Percentiles rank a stretch among this genome's conserved stretches.
These are phyloP conservation scores for Melanotaenia maccullochi DNA, from an alignment of 2,797 vertebrate genomes.

Conservation along the genomic window DNA sequence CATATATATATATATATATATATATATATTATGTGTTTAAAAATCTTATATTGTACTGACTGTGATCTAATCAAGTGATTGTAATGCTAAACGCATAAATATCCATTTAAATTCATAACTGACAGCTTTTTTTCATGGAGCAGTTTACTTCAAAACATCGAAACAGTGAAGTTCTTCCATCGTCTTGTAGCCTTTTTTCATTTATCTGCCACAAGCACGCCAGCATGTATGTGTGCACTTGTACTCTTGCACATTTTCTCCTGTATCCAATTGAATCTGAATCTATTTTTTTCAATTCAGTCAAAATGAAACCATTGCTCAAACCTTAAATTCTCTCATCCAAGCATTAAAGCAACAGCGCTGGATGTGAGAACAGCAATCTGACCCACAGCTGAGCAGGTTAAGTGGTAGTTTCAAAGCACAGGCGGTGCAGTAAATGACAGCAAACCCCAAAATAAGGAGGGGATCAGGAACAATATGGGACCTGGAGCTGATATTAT, in stretches of 20 bases:
- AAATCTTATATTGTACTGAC: background rate
- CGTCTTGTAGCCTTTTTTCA: conserved; percentile 1
- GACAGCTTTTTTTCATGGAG: background rate
- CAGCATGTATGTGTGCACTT: background rate
- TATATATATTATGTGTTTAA: background rate
- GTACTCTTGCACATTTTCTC: conserved; percentile 8
- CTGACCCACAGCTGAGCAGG: conserved; percentile 44
- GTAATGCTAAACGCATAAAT: background rate
- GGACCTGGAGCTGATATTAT: conserved; percentile 60
- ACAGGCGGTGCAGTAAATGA: conserved; percentile 41
- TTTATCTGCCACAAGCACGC: background rate
- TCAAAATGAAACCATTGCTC: conserved; percentile 69
- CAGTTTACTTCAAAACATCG: background rate
- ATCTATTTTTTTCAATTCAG: conserved; percentile 54
- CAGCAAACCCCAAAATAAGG: conserved; percentile 40
- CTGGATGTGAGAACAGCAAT: conserved; percentile 29
- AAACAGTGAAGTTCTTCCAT: conserved; percentile 5
- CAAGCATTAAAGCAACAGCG: conserved; percentile 34
- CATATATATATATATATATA: conserved; percentile 8
- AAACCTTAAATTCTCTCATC: conserved; percentile 46
- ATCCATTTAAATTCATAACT: background rate
- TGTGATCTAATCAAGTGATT: background rate
- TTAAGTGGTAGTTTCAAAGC: conserved; percentile 62
- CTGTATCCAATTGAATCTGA: conserved; percentile 36
- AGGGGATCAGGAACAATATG: conserved; percentile 46